These are phyloP conservation scores for Gasterosteus aculeatus DNA, from an alignment of 2,113 vertebrate species.

Conservation along the genomic window DNA sequence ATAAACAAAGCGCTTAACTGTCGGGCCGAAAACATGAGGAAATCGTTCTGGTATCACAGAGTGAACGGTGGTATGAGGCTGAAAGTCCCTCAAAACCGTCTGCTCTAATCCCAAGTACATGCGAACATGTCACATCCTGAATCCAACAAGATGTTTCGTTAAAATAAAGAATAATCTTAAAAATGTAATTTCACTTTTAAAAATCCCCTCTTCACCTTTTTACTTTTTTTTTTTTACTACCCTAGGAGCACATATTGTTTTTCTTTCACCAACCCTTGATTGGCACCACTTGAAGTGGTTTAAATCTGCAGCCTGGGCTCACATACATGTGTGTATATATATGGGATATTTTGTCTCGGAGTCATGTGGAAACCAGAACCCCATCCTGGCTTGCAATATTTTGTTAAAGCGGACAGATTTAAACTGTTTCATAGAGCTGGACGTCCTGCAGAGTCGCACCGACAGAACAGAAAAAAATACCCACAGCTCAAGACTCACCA, in stretches of 20 bases:
- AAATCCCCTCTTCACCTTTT: neutral
- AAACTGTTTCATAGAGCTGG: conserved; percentile 43
- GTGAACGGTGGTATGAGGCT: neutral
- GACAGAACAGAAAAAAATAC: conserved; percentile 37
- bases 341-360: conserved; percentile 43
- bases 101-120: neutral
- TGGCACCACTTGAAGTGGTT: neutral
- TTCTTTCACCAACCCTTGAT: conserved; percentile 27
- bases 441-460: conserved; percentile 34
- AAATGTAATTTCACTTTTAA: neutral
- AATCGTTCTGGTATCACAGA: neutral
- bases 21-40: neutral
- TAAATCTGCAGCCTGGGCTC: conserved; percentile 23
- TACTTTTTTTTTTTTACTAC: neutral
- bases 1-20: conserved; percentile 15
- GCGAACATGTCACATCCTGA: neutral
- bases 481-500: conserved; percentile 84
- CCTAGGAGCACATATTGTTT: neutral
- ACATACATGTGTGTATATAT: conserved; percentile 10
- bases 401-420: conserved; percentile 43
- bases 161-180: neutral
- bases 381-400: conserved; percentile 13
- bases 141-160: neutral
- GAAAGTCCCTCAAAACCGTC: neutral
- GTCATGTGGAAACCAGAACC: conserved; percentile 32